Percentiles rank a stretch among this genome's conserved stretches.
phyloP scores from a whole-genome alignment of 2,113 vertebrate species.

The Equus przewalskii region DNA sequence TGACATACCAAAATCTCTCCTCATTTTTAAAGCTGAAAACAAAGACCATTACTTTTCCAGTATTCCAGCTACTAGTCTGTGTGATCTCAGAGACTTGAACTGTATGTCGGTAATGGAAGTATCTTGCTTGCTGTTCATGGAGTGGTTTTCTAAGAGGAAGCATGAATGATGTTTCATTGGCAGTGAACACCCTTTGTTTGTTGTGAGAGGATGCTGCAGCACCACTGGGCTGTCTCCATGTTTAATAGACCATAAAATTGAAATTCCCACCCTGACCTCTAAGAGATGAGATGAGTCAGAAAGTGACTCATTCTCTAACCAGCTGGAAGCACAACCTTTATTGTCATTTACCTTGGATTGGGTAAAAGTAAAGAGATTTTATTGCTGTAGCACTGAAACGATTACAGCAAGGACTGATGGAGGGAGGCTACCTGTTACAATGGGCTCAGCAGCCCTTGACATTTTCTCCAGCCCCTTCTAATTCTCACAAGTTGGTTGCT shows the following conservation, averaged over 20 bases:
- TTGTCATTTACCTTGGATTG: slow-evolving; percentile 73
- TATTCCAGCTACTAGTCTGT: not conserved
- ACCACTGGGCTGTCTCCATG: slow-evolving; percentile 60
- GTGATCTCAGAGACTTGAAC: slow-evolving; percentile 34
- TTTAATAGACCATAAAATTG: slow-evolving; percentile 81
- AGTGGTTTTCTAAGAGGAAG: slow-evolving; percentile 57
- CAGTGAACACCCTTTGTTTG: slow-evolving; percentile 51
- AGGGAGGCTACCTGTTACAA: not conserved
- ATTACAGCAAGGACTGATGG: slow-evolving; percentile 18
- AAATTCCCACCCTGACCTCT: slow-evolving; percentile 75
- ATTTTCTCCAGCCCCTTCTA: slow-evolving; percentile 26
- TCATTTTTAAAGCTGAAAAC: slow-evolving; percentile 56
- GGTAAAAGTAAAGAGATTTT: slow-evolving; percentile 68
- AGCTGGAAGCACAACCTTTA: slow-evolving; percentile 76
- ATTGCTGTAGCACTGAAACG: slow-evolving; percentile 41
- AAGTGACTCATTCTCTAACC: slow-evolving; percentile 79
- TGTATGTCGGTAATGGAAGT: slow-evolving; percentile 22
- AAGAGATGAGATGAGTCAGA: slow-evolving; percentile 79
- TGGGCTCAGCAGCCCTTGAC: not conserved
- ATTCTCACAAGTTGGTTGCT: slow-evolving; percentile 46
- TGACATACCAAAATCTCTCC: not conserved
- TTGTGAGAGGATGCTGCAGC: slow-evolving; percentile 51
- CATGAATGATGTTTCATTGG: slow-evolving; percentile 64
- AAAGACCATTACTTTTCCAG: not conserved
- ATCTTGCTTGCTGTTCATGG: slow-evolving; percentile 66